Conservation (phyloP, 2,113 vertebrate genomes). For the Rana temporaria region DNA sequence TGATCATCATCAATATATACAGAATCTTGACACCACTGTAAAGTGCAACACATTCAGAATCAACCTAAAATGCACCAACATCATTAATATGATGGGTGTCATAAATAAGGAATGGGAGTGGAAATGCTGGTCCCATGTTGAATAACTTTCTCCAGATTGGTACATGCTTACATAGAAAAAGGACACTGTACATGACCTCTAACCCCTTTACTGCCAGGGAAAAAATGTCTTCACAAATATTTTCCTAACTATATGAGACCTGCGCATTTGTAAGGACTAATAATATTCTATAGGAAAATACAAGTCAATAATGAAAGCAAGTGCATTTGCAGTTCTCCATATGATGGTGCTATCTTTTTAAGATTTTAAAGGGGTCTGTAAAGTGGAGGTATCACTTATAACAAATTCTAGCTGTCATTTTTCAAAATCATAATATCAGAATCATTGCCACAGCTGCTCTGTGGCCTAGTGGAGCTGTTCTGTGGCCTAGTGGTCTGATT, state of each 20-base stretch:
- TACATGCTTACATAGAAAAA: conserved; percentile 21
- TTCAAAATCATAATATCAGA: too few relatives aligned
- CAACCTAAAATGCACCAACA: background rate
- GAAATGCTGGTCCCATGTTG: background rate
- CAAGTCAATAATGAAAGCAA: too few relatives aligned
- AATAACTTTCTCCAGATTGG: background rate
- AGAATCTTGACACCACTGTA: conserved; percentile 12
- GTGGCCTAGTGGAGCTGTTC: too few relatives aligned
- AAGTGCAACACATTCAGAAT: conserved; percentile 19
- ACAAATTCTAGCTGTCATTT: too few relatives aligned
- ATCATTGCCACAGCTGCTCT: too few relatives aligned
- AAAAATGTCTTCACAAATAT: background rate
- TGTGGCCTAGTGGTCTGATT: too few relatives aligned
- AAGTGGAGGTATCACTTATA: too few relatives aligned
- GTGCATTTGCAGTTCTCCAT: too few relatives aligned
- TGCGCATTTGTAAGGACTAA: too few relatives aligned
- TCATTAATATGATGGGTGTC: background rate
- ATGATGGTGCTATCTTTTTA: too few relatives aligned
- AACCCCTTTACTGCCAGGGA: conserved; percentile 23
- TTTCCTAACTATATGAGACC: background rate
- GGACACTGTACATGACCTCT: conserved; percentile 3
- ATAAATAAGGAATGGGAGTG: conserved; percentile 2
- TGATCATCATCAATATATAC: background rate
- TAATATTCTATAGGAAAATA: too few relatives aligned
- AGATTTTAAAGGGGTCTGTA: too few relatives aligned